A percentile compares a stretch with the other conserved stretches of the same genome.
These are phyloP conservation scores for Typhlichthys eigenmanni DNA, from an alignment of 2,797 vertebrate species.

Conservation along the genomic window DNA sequence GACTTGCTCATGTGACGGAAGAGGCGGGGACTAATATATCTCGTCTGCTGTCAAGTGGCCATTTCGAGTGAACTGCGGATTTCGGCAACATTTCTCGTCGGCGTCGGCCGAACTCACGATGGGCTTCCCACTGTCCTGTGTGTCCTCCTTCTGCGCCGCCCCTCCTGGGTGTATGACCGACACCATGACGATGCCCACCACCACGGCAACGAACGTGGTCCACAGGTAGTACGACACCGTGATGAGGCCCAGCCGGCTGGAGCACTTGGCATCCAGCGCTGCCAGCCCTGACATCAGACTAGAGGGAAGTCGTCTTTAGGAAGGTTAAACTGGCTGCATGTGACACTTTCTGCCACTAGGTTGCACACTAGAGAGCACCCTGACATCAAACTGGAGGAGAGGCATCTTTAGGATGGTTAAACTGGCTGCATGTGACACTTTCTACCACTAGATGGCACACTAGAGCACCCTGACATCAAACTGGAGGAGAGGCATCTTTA, in stretches of 20 bases:
- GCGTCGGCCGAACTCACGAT: slow-evolving; percentile 96
- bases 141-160: slow-evolving; percentile 90
- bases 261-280: slow-evolving; percentile 93
- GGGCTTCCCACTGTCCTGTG: slow-evolving; percentile 85
- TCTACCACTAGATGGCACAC: too few species aligned
- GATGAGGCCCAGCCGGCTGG: slow-evolving; percentile 91
- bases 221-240: slow-evolving; percentile 95
- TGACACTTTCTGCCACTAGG: too few species aligned
- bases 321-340: too few species aligned
- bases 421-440: too few species aligned
- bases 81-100: too few species aligned
- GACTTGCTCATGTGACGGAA: too few species aligned
- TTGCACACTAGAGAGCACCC: slow-evolving; percentile 50
- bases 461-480: too few species aligned
- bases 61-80: too few species aligned
- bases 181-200: slow-evolving; percentile 96
- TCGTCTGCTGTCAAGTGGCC: too few species aligned
- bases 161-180: slow-evolving; percentile 93
- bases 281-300: slow-evolving; percentile 96
- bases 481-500: too few species aligned
- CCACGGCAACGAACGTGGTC: slow-evolving; percentile 94
- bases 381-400: slow-evolving; percentile 87
- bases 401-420: neutral
- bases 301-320: slow-evolving; percentile 25
- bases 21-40: too few species aligned